Base-by-base conservation (phyloP, 2,113 vertebrate species). In the Phalacrocorax aristotelis region DNA sequence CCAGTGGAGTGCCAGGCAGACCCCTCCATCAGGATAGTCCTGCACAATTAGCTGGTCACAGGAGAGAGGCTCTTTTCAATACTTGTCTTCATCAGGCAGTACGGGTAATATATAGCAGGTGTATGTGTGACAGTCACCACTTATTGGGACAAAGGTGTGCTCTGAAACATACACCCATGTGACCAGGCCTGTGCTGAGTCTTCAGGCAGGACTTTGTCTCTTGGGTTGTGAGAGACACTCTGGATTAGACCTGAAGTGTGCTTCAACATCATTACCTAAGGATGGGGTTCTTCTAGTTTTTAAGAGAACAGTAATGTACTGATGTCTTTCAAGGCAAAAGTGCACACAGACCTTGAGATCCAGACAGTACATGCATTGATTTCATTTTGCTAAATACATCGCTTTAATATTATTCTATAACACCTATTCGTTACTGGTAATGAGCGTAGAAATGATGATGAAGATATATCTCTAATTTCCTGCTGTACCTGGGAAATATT, bases 341-440 rank as follows among this genome's bases (percentile, higher is more conserved):
- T 42, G 20, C 19, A 6, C 16, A 26, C n/a, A 64, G 65, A 57
- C 46, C 49, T 82, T 79, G 36, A 61, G 69, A 94, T 58, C 17
- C n/a, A 72, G 44, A 13, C 51, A 51, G 29, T 16, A 25, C 18
- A 34, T 29, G 30, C 2, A 2, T 57, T 36, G 38, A 34, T 75
- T 70, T 89, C 16, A 27, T 89, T 92, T 77, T 84, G 57, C 87
- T 91, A 80, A 89, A 77, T 82, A 76, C 13, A 13, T 61, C 68
- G 62, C 32, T 62, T 93, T 87, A 94, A 72, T 94, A 78, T 77
- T 95, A 78, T 91, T 87, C 66, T 64, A 7, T 76, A 89, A 74
- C 44, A 94, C 55, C 80, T 89, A 78, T 91, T 93, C 83, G 72
- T 93, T 96, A 89, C 52, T 79, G 66, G 36, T 97, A 92, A 96